Evolutionary conservation across 2,888 invertebrate species (phyloP), one percentile per base, ranked within the genome.

Genomic region (Nematopogon swammerdamellus): DNA sequence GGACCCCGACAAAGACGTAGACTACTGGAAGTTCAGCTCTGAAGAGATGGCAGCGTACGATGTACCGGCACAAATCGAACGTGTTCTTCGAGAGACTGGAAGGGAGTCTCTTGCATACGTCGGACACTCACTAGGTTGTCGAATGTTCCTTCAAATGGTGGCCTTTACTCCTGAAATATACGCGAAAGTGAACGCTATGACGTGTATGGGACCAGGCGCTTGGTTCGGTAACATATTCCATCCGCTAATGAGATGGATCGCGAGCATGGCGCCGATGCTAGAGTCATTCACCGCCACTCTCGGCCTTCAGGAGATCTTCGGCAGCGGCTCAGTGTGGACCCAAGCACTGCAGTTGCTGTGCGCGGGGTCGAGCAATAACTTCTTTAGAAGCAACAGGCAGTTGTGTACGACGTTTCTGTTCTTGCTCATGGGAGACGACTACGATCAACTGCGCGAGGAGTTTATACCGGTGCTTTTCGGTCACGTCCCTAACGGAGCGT

Each of bases 11-110:
- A 62, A 52, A 1, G 72, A 82, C 50, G 52, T 59, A 1, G 55
- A 63, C 14, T 85, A 65, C 56, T 85, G 84, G 84, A 58, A 77
- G 20, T 85, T 71, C 59, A 83, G 85, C 36, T 85, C 83, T 70
- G 87, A 90, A 60, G 87, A 92, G 63, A 85, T 87, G 63, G 91
- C 88, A 0, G 59, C 71, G 45, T 82, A 81, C 57, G 92, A 93
- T 63, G 52, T 91, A 1, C 87, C 91, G 6, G 84, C 88, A 0
- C 83, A 82, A 63, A 81, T 72, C 5, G 70, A 75, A 54, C 65
- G 64, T 48, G 59, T 74, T 14, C 52, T 70, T 1, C 48, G 55
- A 1, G 47, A 52, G 4, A 87, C 87, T 0, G 74, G 79, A 2
- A 68, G 77, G 42, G 55, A 75, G 1, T 70, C 82, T 50, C 54